phyloP scores from a whole-genome alignment of 1,140 invertebrate genomes.

The Carposina sasakii region DNA sequence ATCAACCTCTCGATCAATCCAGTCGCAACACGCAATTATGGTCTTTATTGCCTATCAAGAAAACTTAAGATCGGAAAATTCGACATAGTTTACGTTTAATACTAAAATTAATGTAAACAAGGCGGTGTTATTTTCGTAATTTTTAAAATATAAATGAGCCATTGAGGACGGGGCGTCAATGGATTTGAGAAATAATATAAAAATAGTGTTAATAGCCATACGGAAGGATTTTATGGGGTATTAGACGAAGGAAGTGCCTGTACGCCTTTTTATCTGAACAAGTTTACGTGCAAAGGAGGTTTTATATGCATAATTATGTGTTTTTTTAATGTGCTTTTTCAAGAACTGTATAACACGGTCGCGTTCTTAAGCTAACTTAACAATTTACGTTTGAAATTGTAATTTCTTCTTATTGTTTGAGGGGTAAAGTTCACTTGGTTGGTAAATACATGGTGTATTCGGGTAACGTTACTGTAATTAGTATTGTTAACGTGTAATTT shows the following conservation, averaged over 20 bases:
- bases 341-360: no score
- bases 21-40: not conserved
- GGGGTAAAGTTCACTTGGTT: no score
- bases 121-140: not conserved
- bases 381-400: no score
- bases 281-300: slow-evolving; percentile 4
- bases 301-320: slow-evolving; percentile 7
- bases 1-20: not conserved
- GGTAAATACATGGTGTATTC: no score
- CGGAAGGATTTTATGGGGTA: not conserved
- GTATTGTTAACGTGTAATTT: no score
- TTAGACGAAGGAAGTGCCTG: slow-evolving; percentile 1
- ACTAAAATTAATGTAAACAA: slow-evolving; percentile 2
- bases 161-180: slow-evolving; percentile 5
- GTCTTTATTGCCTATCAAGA: not conserved
- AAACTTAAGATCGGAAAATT: not conserved
- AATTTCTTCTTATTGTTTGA: no score
- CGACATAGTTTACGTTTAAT: not conserved
- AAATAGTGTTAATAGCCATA: slow-evolving; percentile 4
- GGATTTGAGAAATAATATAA: slow-evolving; percentile 1
- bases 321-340: slow-evolving; percentile 6
- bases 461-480: no score
- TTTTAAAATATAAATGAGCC: not conserved
- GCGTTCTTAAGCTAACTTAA: no score
- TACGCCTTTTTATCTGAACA: slow-evolving; percentile 1